Base-by-base conservation (phyloP, 2,888 invertebrate species). In the Apamea crenata region DNA sequence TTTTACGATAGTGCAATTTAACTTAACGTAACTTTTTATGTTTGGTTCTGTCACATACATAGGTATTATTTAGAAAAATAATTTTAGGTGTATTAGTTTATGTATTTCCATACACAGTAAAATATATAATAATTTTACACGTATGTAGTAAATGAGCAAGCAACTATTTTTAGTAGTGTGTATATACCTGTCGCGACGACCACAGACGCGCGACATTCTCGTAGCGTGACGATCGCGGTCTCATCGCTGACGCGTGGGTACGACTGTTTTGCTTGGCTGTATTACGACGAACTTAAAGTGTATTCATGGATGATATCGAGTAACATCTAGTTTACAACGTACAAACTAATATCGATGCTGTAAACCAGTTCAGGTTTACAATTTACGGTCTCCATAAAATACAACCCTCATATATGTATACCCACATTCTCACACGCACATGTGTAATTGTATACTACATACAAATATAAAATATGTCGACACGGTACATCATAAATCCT, bases 171-270 rank as follows among this genome's bases (percentile, higher is more conserved):
- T 56, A 53, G 77, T 18, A 74, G 16, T 32, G 21, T 56, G 44
- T n/a, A 7, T 21, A 44, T 59, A 44, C 44, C 61, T 68, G 50
- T 74, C 47, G 25, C 12, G 18, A 10, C 16, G 16, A 74, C 83
- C 76, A 44, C 83, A 81, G 68, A 72, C 74, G 56, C 36, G 81
- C 44, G 68, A 78, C 40, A 40, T 59, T 47, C 63, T 61, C 36
- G 82, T 53, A 65, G 71, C 63, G 47, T 63, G 83, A 78, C 80
- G 56, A 53, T 29, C 74, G 76, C 12, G 74, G 81, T 59, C 63
- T 65, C 68, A 5, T 63, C 63, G 32, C 66, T 77, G 36, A 50
- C 74, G 21, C 56, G 29, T 74, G 40, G 50, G 16, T 53, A 61
- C n/a, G 4, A 10, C 18, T 44, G n/a, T 5, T 12, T 12, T 21